Conservation (phyloP, 2,888 invertebrate genomes). For the Drosophila recens region DNA sequence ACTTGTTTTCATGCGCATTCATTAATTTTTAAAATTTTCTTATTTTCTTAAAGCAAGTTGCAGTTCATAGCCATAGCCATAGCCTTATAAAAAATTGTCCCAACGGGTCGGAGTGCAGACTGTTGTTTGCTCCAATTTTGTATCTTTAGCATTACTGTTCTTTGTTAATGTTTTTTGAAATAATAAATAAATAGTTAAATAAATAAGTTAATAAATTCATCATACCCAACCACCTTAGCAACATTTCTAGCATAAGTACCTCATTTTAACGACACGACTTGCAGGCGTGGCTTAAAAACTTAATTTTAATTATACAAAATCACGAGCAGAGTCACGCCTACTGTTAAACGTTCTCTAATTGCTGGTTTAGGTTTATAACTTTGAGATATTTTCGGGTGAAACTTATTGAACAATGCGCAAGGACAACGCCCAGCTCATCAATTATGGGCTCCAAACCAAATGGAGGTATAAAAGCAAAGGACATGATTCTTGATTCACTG, state of each 20-base stretch:
- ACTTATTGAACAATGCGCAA: conserved; percentile 59
- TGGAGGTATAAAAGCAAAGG: conserved; percentile 54
- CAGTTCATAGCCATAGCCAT: too few relatives aligned
- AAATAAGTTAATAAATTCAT: too few relatives aligned
- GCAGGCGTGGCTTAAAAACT: conserved; percentile 27
- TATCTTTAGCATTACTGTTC: too few relatives aligned
- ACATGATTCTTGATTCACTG: background rate
- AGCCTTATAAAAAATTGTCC: too few relatives aligned
- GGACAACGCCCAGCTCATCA: conserved; percentile 58
- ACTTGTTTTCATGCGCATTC: too few relatives aligned
- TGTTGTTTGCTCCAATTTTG: too few relatives aligned
- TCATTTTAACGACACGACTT: background rate
- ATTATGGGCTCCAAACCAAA: conserved; percentile 49
- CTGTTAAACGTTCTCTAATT: conserved; percentile 65
- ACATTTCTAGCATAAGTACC: background rate
- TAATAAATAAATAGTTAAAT: too few relatives aligned
- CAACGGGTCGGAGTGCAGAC: too few relatives aligned
- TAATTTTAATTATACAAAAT: conserved; percentile 55
- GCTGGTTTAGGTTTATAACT: conserved; percentile 42
- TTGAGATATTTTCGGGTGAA: conserved; percentile 26
- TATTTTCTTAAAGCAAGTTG: too few relatives aligned
- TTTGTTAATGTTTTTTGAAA: too few relatives aligned
- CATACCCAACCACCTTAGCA: background rate
- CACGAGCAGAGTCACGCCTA: conserved; percentile 20
- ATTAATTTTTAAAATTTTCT: too few relatives aligned